These are phyloP conservation scores for Alviniconcha strummeri DNA, from an alignment of 2,888 invertebrate species.

Conservation along the genomic window DNA sequence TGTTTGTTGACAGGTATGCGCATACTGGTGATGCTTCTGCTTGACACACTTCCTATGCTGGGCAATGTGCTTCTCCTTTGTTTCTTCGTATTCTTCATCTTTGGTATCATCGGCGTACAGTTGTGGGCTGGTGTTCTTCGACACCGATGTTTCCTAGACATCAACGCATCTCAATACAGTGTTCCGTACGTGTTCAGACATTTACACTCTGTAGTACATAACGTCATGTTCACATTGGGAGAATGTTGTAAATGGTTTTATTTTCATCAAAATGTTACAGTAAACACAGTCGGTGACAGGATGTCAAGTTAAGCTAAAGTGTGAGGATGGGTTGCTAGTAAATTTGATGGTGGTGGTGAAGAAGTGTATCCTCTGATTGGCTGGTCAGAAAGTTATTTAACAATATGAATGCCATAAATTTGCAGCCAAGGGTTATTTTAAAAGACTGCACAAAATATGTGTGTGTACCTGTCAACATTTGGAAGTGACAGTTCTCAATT, in stretches of 20 bases:
- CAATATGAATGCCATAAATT: too few relatives aligned
- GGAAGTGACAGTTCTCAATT: too few relatives aligned
- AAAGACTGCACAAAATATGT: too few relatives aligned
- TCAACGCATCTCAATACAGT: constrained; percentile 78
- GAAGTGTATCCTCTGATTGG: too few relatives aligned
- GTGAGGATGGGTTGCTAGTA: too few relatives aligned
- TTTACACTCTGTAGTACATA: background rate
- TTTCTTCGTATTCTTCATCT: constrained; percentile 99
- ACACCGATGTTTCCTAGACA: constrained; percentile 91
- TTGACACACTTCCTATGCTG: constrained; percentile 99
- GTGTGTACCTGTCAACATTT: too few relatives aligned
- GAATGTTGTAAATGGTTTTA: background rate
- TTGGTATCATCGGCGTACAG: constrained; percentile 99
- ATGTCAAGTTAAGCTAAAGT: too few relatives aligned
- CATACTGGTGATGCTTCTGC: constrained; percentile 96
- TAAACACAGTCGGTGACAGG: too few relatives aligned
- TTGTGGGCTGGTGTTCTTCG: constrained; percentile 98
- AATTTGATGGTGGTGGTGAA: too few relatives aligned
- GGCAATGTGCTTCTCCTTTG: constrained; percentile 97
- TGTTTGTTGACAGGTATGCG: constrained; percentile 87
- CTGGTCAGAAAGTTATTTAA: too few relatives aligned
- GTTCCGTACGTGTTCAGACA: constrained; percentile 82
- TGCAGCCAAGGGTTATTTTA: too few relatives aligned
- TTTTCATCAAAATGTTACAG: background rate
- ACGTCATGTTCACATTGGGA: background rate